Percentiles rank a stretch among this genome's conserved stretches.
phyloP scores from a whole-genome alignment of 2,113 vertebrate genomes.

The Xenopus laevis region DNA sequence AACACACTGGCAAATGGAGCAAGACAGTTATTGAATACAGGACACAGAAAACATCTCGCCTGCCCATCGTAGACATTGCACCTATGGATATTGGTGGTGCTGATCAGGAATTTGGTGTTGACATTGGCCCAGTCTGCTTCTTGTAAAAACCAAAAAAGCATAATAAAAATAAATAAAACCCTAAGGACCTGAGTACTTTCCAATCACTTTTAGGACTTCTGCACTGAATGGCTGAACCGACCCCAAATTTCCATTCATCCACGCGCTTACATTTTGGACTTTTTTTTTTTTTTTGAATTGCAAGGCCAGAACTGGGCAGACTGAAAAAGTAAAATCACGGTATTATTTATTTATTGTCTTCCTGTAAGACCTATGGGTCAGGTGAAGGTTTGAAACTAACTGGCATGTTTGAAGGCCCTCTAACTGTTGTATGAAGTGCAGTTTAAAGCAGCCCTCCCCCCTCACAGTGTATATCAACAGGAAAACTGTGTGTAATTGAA shows the following conservation, averaged over 20 bases:
- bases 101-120: constrained; percentile 93
- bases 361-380: constrained; percentile 75
- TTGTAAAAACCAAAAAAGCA: constrained; percentile 75
- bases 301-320: constrained; percentile 64
- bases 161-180: constrained; percentile 61
- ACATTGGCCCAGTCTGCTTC: constrained; percentile 91
- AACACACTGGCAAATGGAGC: constrained; percentile 93
- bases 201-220: constrained; percentile 77
- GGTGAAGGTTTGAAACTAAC: constrained; percentile 72
- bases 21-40: constrained; percentile 91
- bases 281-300: constrained; percentile 43
- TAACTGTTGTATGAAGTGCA: constrained; percentile 56
- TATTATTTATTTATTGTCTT: constrained; percentile 99
- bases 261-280: constrained; percentile 67
- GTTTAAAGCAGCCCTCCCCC: constrained; percentile 50
- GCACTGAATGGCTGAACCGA: constrained; percentile 84
- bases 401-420: constrained; percentile 62
- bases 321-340: constrained; percentile 70
- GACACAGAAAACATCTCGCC: constrained; percentile 94
- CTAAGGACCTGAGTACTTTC: constrained; percentile 74
- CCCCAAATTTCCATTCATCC: constrained; percentile 61
- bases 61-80: constrained; percentile 93
- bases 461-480: constrained; percentile 67
- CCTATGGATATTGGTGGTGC: constrained; percentile 93
- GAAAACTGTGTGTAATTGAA: constrained; percentile 74